Evolutionary conservation across 2,113 vertebrate genomes (phyloP).

Genomic region (Cyanoramphus novaezelandiae): DNA sequence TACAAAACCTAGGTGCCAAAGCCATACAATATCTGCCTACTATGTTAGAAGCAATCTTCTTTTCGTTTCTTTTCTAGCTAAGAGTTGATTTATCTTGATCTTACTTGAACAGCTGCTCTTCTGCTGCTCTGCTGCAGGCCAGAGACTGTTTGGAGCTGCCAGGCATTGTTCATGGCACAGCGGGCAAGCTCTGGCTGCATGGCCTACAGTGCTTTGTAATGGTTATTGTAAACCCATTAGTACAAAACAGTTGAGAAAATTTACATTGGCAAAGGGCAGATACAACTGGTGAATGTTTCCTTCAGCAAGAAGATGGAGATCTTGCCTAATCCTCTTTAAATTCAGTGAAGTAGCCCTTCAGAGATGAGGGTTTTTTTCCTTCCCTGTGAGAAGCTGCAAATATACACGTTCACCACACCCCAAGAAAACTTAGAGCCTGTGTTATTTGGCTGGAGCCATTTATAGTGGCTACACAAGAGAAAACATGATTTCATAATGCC

Average conservation of each 20-base stretch:
- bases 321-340: background rate
- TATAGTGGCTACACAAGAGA: background rate
- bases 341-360: background rate
- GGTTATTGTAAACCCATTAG: background rate
- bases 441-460: background rate
- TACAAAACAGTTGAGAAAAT: background rate
- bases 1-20: background rate
- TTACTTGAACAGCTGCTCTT: background rate
- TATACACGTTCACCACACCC: background rate
- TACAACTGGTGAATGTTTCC: background rate
- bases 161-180: background rate
- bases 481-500: constrained; percentile 35
- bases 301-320: background rate
- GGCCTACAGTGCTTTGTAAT: background rate
- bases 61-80: background rate
- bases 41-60: background rate
- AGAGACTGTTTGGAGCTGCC: background rate
- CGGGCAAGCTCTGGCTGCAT: background rate
- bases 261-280: background rate
- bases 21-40: background rate
- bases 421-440: background rate
- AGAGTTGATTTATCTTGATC: background rate
- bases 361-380: background rate
- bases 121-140: background rate
- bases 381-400: background rate